These are phyloP conservation scores for Mylabris sibirica DNA, from an alignment of 2,888 invertebrate species.

Conservation along the genomic window DNA sequence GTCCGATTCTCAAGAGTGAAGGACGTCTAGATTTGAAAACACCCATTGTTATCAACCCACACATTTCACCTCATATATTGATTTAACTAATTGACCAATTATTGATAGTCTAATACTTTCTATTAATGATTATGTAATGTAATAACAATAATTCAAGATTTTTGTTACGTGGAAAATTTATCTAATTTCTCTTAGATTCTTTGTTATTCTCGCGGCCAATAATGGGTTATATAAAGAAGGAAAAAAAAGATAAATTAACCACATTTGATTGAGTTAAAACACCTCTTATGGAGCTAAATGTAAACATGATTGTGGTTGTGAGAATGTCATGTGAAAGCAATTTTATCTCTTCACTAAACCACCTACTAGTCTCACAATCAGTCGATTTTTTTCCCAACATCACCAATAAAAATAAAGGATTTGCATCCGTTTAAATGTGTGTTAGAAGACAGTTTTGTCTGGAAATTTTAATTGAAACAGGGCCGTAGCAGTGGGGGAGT, in stretches of 20 bases:
- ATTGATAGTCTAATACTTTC: not conserved
- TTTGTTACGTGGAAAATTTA: not conserved
- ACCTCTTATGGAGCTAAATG: too few relatives aligned
- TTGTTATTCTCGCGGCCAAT: not conserved
- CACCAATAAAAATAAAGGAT: not conserved
- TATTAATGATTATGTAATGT: not conserved
- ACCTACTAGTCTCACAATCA: not conserved
- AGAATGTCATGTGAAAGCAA: not conserved
- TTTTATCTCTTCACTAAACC: not conserved
- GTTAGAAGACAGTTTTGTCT: not conserved
- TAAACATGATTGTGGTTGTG: not conserved
- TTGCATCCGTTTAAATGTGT: too few relatives aligned
- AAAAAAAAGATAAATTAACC: not conserved
- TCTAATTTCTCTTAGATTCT: not conserved
- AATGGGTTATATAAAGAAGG: not conserved
- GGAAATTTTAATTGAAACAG: not conserved
- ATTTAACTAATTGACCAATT: not conserved
- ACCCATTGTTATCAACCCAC: not conserved
- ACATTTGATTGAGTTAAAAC: not conserved
- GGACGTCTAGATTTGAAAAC: not conserved
- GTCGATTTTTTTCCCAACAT: not conserved
- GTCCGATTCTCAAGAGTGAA: not conserved
- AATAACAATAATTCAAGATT: not conserved
- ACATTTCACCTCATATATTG: not conserved
- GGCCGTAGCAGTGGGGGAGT: too few relatives aligned